Base-by-base conservation (phyloP, 2,113 vertebrate species). In the Taurulus bubalis region DNA sequence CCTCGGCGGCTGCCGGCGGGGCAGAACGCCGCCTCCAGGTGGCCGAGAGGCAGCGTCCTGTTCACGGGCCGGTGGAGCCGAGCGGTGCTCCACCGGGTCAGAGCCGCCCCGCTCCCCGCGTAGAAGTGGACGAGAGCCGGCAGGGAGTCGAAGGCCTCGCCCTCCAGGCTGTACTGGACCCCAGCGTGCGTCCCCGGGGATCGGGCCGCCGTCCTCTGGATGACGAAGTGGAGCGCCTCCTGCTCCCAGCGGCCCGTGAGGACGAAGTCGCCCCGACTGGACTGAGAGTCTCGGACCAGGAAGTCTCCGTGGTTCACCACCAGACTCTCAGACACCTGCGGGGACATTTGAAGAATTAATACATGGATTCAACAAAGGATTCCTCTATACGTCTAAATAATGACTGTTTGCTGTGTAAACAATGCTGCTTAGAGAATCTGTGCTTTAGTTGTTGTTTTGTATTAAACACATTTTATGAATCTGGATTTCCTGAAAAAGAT, bases 221-320 rank as follows among this genome's bases (percentile, higher is more conserved):
- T 95, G 86, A 96, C 95, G 92, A 98, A 97, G 86, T 98, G 97
- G 59, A 97, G 91, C 0, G 95, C 93, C 66, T 96, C 95, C 2
- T 96, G 96, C 87, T 92, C 95, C 97, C 97, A 98, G 89, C 89
- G 95, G 91, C 95, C 94, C 0, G 96, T 98, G 74, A 98, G 94
- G 87, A 98, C 97, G 0, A 97, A 97, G 93, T 97, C 95, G 0
- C 96, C 97, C 60, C 92, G 90, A 87, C 95, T 97, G 86, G 96
- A 96, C 85, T 96, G 95, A 0, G 98, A 98, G 94, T 98, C 97
- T 0, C 98, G 95, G 88, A 99, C 94, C 22, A 99, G 94, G 90
- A 99, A 99, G 91, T 98, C 97, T 0, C 98, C 97, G 0, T 97
- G 96, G 59, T 95, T 95, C 82, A 95, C 91, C 45, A 98, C 95